Base-by-base conservation (phyloP, 2,797 vertebrate species). In the Sparidentex hasta region DNA sequence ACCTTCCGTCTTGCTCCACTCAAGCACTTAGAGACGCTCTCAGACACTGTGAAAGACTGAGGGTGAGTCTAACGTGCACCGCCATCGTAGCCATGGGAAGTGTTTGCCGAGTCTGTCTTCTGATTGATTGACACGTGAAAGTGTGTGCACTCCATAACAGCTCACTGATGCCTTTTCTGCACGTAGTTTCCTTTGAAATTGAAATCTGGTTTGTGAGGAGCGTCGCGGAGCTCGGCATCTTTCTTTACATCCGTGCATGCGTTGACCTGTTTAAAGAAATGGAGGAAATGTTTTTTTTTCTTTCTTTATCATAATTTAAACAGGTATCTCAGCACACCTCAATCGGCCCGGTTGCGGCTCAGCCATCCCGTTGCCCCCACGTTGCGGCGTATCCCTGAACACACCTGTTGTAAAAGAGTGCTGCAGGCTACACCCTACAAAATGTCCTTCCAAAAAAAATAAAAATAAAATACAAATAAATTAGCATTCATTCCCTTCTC, bases 401-500 rank as follows among this genome's bases (percentile, higher is more conserved):
- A n/a, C 14, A 54, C 63, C 69, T 72, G 41, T 65, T 73, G 27
- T 65, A 23, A 27, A 5, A 5, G 20, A 69, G 43, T 0, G 9
- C 71, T 51, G 0, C 9, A 69, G 66, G 74, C 69, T 1, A 7
- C 7, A 23, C 16, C 59, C 52, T 71, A n/a, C 48, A 66, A 71
- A 16, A 38, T 23, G n/a, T 18, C 55, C 25, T 27, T n/a, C 41
- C 46, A 59, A 18, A 51, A 33, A 63, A 44, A n/a, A 64, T n/a
- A 18, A 44, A 63, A 46, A 23, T 27, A 27, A 27, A 63, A 17
- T 8, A 29, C 56, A 51, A 41, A 63, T 47, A 20, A 64, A 81
- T 81, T 68, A 65, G 44, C 70, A 70, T 75, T 76, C 71, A 62
- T 58, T 56, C 44, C 57, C 66, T n/a, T 65, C 55, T 79, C 59